A percentile compares a stretch with the other conserved stretches of the same genome.
Conservation (phyloP, 1,140 invertebrate species). For the Brachionus calyciflorus region DNA sequence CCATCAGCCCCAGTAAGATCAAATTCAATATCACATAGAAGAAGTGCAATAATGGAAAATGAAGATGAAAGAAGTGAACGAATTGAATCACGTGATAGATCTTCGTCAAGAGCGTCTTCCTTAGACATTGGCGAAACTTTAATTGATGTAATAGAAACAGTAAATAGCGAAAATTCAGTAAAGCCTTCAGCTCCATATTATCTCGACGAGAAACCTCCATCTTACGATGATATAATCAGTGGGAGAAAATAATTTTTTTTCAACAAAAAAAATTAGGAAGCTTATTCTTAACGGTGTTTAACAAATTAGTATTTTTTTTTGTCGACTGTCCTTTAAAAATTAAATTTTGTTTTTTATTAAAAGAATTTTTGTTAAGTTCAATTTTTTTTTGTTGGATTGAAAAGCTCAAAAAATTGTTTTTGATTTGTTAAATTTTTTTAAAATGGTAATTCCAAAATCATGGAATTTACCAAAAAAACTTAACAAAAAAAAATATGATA, state of each 20-base stretch:
- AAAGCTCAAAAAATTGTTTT: too few relatives aligned
- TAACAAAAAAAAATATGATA: too few relatives aligned
- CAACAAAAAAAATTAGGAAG: too few relatives aligned
- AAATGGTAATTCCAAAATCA: too few relatives aligned
- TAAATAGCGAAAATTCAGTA: neutral
- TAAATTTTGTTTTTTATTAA: too few relatives aligned
- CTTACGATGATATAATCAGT: constrained; percentile 36
- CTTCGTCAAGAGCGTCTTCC: neutral
- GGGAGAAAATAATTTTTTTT: neutral
- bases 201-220: constrained; percentile 28
- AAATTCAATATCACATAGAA: neutral
- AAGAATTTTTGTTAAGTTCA: too few relatives aligned
- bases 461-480: too few relatives aligned
- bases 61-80: neutral
- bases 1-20: neutral
- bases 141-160: neutral
- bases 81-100: neutral
- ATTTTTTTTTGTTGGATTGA: too few relatives aligned
- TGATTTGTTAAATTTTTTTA: too few relatives aligned
- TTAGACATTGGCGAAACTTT: neutral
- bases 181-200: neutral
- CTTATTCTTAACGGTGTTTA: too few relatives aligned
- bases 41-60: neutral
- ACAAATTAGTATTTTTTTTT: too few relatives aligned
- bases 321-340: too few relatives aligned